These are phyloP conservation scores for Diloba caeruleocephala DNA, from an alignment of 2,888 invertebrate species.

Conservation along the genomic window DNA sequence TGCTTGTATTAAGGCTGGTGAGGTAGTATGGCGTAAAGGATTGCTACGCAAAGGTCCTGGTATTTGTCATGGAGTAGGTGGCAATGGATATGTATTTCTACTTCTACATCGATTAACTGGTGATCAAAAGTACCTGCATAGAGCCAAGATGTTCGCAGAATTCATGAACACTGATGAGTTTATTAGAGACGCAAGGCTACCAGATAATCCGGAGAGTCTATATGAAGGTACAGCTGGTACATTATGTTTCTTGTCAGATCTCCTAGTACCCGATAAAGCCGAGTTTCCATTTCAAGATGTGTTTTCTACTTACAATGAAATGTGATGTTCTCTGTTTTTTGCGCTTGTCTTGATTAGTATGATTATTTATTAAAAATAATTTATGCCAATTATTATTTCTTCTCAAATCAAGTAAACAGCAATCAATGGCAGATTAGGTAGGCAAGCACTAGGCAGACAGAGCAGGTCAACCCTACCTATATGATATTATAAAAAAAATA, in stretches of 20 bases:
- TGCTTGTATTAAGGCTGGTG: slow-evolving; percentile 91
- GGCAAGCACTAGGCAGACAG: too few species aligned
- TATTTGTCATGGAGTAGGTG: slow-evolving; percentile 96
- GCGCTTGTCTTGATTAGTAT: slow-evolving; percentile 24
- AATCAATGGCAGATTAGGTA: too few species aligned
- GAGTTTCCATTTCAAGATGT: slow-evolving; percentile 96
- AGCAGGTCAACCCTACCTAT: too few species aligned
- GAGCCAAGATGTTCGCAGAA: slow-evolving; percentile 93
- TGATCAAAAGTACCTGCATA: slow-evolving; percentile 91
- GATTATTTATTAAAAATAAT: slow-evolving; percentile 57
- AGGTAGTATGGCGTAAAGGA: slow-evolving; percentile 95
- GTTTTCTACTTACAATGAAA: slow-evolving; percentile 72
- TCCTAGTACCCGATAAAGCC: slow-evolving; percentile 92
- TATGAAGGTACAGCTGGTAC: slow-evolving; percentile 97
- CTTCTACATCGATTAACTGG: slow-evolving; percentile 93
- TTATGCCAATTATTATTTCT: slow-evolving; percentile 11
- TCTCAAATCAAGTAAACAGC: too few species aligned
- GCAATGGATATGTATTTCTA: slow-evolving; percentile 94
- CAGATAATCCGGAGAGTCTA: slow-evolving; percentile 95
- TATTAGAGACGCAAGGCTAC: slow-evolving; percentile 91
- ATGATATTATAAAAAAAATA: too few species aligned
- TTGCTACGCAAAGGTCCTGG: slow-evolving; percentile 96
- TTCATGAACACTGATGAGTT: slow-evolving; percentile 92
- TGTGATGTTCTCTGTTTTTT: slow-evolving; percentile 31
- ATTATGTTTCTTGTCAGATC: slow-evolving; percentile 94